Percentiles rank a stretch among this genome's conserved stretches.
phyloP scores from a whole-genome alignment of 1,140 invertebrate genomes.

The Lutraria rhynchaena region DNA sequence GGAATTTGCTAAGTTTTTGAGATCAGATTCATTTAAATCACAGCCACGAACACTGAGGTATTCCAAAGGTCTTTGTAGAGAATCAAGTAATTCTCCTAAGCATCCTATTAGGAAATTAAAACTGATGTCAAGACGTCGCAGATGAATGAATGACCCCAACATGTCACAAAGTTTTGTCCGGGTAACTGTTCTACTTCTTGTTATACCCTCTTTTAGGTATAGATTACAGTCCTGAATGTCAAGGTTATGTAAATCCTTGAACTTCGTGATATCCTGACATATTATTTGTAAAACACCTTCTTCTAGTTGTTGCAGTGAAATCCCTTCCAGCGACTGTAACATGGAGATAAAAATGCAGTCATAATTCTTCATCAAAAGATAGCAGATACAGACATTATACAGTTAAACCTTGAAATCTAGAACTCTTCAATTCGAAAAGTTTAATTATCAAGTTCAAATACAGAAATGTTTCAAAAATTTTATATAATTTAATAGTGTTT shows the following conservation, averaged over 20 bases:
- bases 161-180: constrained; percentile 57
- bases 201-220: constrained; percentile 71
- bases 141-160: constrained; percentile 57
- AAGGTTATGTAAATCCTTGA: constrained; percentile 62
- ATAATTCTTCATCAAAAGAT: neutral
- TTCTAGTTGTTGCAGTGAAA: constrained; percentile 71
- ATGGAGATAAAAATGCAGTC: neutral
- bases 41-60: constrained; percentile 70
- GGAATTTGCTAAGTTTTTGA: constrained; percentile 63
- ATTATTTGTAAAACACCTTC: constrained; percentile 70
- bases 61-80: constrained; percentile 64
- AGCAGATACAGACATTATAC: neutral
- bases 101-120: constrained; percentile 73
- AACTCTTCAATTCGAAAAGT: no score
- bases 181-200: constrained; percentile 63
- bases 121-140: constrained; percentile 68
- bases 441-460: no score
- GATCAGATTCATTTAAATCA: constrained; percentile 70
- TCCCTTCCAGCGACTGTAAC: constrained; percentile 68
- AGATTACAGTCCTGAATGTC: constrained; percentile 74
- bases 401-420: no score
- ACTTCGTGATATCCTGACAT: constrained; percentile 65
- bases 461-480: no score
- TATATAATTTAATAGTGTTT: no score
- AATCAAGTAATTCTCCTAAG: constrained; percentile 70